Evolutionary conservation across 2,113 vertebrate species (phyloP), one percentile per base, ranked within the genome.

Genomic region (Glaucomys volans): DNA sequence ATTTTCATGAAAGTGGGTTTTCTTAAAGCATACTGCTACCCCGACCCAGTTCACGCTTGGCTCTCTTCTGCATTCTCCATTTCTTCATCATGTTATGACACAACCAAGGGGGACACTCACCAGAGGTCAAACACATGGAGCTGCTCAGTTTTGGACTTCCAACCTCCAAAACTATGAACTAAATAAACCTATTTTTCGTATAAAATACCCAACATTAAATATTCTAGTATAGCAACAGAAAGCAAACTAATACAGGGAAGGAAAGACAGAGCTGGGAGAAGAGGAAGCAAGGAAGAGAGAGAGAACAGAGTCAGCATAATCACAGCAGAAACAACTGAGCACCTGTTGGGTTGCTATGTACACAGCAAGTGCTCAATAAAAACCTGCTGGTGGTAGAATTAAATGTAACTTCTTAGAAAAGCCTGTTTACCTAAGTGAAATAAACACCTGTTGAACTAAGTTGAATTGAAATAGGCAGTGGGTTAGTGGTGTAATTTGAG

Each of bases 401-500:
- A 76, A 92, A 85, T 88, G 95, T 32, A 85, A 96, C 91, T 95
- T 95, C 69, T 82, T 77, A 94, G 44, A 40, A 89, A 83, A 92
- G 84, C 26, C 62, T 71, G n/a, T 89, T 77, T 80, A 57, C 83
- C 54, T 81, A 57, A 95, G 66, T 80, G 50, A 90, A 87, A 59
- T 90, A 87, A 95, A 59, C 90, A 77, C 75, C 90, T 59, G 57
- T 32, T 80, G 87, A 91, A 87, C 66, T 96, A 84, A 94, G 76
- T 0, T 90, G 71, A 92, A 77, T 72, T 87, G 91, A 91, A 95
- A 64, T 9, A 84, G 71, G 80, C 94, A 94, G 69, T 30, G 28
- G 75, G 89, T 96, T 97, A 83, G 80, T 42, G 26, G 62, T 69
- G 17, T 97, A 96, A 93, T 95, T 83, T 93, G 93, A 97, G 92